Percentiles rank a stretch among this genome's conserved stretches.
phyloP scores from a whole-genome alignment of 2,888 invertebrate species.

The Saturnia japonica region DNA sequence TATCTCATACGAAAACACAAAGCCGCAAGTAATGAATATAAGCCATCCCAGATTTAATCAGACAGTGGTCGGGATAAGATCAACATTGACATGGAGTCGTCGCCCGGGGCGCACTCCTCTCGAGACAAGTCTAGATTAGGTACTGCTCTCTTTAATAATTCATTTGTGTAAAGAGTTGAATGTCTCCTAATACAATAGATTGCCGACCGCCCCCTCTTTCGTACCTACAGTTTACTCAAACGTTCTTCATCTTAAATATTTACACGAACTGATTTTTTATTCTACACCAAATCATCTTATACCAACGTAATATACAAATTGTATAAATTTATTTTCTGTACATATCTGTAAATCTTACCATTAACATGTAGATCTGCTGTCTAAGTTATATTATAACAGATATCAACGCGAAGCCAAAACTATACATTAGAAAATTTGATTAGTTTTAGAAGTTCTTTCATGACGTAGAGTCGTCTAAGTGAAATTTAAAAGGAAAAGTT shows the following conservation, averaged over 20 bases:
- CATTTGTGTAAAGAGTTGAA: slow-evolving; percentile 76
- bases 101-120: slow-evolving; percentile 30
- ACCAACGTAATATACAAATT: not conserved
- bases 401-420: no score
- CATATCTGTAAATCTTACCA: no score
- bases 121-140: slow-evolving; percentile 61
- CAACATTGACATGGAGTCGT: slow-evolving; percentile 61
- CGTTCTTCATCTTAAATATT: slow-evolving; percentile 54
- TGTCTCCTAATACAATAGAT: slow-evolving; percentile 46
- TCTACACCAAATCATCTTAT: slow-evolving; percentile 11
- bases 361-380: no score
- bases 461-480: no score
- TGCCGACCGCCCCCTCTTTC: slow-evolving; percentile 48
- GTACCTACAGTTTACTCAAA: slow-evolving; percentile 57
- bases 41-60: slow-evolving; percentile 57
- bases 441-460: no score
- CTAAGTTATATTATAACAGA: no score
- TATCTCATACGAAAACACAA: slow-evolving; percentile 56
- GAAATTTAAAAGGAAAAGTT: no score
- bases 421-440: no score
- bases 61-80: slow-evolving; percentile 58
- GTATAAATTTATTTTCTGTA: no score
- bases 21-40: slow-evolving; percentile 46
- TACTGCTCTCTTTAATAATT: slow-evolving; percentile 71
- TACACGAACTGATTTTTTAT: slow-evolving; percentile 32